Base-by-base conservation (phyloP, 2,113 vertebrate genomes). In the Amphiprion ocellaris region DNA sequence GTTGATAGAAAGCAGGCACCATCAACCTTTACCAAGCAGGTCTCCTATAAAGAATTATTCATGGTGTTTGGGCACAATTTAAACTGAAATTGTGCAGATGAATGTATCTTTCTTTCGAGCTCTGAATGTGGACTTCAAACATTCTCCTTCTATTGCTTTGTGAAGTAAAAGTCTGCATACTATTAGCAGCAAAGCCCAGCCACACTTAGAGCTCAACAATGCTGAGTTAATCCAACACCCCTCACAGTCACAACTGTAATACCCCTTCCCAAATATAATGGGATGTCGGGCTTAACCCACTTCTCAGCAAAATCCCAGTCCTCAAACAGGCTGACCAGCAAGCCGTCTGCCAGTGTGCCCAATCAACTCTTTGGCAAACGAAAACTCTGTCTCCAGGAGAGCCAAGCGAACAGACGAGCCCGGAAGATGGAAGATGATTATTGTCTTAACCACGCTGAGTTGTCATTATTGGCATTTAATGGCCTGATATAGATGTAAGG, bases 281-380 rank as follows among this genome's bases (percentile, higher is more conserved):
- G 73, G 74, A 87, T 46, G 65, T 62, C 41, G 60, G 76, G 76
- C 82, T 85, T 89, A 90, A 92, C 83, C 86, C 69, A 89, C 69
- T 89, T 89, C 75, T 85, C 83, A 74, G 54, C 76, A 70, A 76
- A 87, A 75, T 82, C 69, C 76, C 75, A 68, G 68, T 81, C 55
- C 71, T 79, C 56, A 64, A 78, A 82, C 59, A 59, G 64, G 39
- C 85, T 79, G 81, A 62, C 83, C 81, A 82, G 76, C 56, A 46
- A 49, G 55, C 63, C 12, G 33, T 72, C 61, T 75, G 79, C 23
- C 3, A 79, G 24, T 65, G 55, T 60, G 63, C 60, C 59, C 67
- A 67, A 63, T 60, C 79, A 74, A 75, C 23, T 77, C 53, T 68
- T 44, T 83, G 73, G 64, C 77, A 71, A 14, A 67, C 3, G 1